These are phyloP conservation scores for Pedetes capensis DNA, from an alignment of 2,113 vertebrate species.

Conservation along the genomic window DNA sequence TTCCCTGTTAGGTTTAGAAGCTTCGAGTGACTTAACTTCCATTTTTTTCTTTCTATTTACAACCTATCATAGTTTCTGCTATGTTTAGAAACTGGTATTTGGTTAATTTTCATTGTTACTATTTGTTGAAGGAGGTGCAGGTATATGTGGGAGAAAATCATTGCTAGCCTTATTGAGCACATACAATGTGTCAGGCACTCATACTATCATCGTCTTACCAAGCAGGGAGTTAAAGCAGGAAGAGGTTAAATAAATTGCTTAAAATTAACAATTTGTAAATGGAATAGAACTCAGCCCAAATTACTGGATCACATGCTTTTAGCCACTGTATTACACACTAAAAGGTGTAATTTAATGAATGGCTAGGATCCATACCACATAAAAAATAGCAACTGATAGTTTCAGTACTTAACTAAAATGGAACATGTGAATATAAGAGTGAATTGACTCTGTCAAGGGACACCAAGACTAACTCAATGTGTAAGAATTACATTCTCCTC, in stretches of 20 bases:
- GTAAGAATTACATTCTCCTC: neutral
- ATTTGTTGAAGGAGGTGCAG: neutral
- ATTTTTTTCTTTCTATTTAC: neutral
- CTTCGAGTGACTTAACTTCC: neutral
- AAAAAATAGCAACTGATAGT: neutral
- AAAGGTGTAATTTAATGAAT: neutral
- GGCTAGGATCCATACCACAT: neutral
- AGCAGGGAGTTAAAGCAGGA: neutral
- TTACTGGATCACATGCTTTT: neutral
- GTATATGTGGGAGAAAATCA: neutral
- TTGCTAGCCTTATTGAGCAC: neutral
- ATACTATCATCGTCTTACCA: neutral
- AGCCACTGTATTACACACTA: neutral
- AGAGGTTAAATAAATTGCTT: slow-evolving; percentile 30
- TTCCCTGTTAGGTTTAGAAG: neutral
- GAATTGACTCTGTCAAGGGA: neutral
- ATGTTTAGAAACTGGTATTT: neutral
- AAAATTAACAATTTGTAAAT: slow-evolving; percentile 37
- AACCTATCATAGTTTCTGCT: neutral
- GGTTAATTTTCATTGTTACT: neutral
- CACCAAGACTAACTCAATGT: neutral
- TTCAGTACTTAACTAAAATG: neutral
- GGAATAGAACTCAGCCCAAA: neutral
- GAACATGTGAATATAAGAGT: neutral
- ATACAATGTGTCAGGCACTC: neutral